A percentile compares a stretch with the other conserved stretches of the same genome.
Evolutionary conservation across 2,797 vertebrate genomes (phyloP).

Genomic region (Psittacula echo): DNA sequence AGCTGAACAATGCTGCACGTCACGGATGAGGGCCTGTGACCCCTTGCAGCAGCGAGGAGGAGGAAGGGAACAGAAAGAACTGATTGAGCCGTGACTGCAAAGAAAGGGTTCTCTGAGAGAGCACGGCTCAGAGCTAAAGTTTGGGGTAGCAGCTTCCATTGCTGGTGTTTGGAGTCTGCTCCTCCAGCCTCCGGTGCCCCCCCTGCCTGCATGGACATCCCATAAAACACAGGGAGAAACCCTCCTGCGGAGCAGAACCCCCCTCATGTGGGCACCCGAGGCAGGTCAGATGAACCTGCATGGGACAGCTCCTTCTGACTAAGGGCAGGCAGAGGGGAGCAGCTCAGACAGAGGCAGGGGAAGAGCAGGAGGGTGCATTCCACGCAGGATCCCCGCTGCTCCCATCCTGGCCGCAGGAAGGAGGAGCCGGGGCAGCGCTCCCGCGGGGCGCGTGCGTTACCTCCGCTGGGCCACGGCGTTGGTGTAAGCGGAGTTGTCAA

Average conservation of each 20-base stretch:
- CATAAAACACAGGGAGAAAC: neutral
- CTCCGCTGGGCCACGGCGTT: constrained; percentile 88
- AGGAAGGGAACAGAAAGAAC: neutral
- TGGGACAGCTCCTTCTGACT: fast-evolving
- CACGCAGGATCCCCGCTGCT: fast-evolving
- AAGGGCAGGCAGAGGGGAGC: no score
- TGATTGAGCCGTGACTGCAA: neutral
- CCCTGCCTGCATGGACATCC: neutral
- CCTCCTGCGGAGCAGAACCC: neutral
- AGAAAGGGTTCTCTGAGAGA: neutral
- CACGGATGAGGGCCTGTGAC: neutral
- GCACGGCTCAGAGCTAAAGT: fast-evolving
- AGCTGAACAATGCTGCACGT: constrained; percentile 66
- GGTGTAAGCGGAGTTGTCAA: constrained; percentile 94
- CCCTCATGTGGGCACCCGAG: fast-evolving
- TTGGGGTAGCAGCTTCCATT: no score
- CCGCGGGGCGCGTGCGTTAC: constrained; percentile 52
- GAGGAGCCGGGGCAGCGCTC: neutral
- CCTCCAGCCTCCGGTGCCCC: neutral
- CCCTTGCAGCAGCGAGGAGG: neutral
- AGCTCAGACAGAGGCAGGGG: fast-evolving
- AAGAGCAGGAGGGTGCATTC: neutral
- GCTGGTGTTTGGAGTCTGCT: fast-evolving
- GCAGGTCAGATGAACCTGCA: fast-evolving
- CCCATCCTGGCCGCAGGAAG: neutral